Base-by-base conservation (phyloP, 1,140 invertebrate genomes). In the Drosophila jambulina region DNA sequence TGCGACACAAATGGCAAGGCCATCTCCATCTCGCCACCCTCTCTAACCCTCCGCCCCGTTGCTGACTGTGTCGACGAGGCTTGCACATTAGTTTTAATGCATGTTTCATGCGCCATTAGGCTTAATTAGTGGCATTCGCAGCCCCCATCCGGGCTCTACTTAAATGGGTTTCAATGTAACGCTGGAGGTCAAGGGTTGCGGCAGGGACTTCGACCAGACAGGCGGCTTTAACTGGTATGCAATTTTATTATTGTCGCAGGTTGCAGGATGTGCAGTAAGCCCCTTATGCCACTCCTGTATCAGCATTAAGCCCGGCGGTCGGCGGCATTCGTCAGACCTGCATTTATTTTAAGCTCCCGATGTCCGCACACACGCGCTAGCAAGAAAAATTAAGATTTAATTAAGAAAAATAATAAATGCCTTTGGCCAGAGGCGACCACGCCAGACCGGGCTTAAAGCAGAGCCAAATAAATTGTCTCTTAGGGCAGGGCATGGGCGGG, bases 51-150 rank as follows among this genome's bases (percentile, higher is more conserved):
- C 43, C 32, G 9, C 46, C 42, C 13, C 17, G 19, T 62, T 23
- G 56, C 13, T 48, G 58, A 54, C 45, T 38, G 34, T 59, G 40
- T 36, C 54, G 80, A 76, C 64, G 68, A 43, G 79, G 75, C 76
- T 68, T 88, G 80, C 85, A 88, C 84, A 90, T 88, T 88, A 87
- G 84, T 87, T 87, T 88, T 83, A 87, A 88, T 90, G 80, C 85
- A 88, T 88, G 84, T 88, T 88, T 88, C 84, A 88, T 88, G 84
- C 84, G 84, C 85, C 84, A 88, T 88, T 88, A 88, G 85, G 84
- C 84, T 90, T 88, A 88, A 88, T 88, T 88, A 88, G 83, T 83
- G 80, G 77, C 77, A 61, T 78, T 86, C 60, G 27, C 64, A 29
- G 36, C 49, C 51, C 63, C 56, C 46, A 29, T 25, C 34, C 46